Base-by-base conservation (phyloP, 1,140 invertebrate genomes). In the Vollenhovia emeryi region DNA sequence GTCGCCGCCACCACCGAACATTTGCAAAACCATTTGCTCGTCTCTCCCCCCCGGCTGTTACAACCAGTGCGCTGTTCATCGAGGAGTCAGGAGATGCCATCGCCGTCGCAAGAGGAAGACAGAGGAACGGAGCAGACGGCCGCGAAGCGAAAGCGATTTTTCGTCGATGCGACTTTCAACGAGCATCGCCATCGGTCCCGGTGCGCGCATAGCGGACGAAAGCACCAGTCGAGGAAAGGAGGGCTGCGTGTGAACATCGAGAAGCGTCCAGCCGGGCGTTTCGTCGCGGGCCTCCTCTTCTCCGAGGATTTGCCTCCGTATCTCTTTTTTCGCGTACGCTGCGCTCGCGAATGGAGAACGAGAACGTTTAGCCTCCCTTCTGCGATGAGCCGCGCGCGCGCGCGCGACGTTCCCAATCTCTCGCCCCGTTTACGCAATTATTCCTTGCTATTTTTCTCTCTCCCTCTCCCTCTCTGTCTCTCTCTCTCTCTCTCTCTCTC, bases 1-100 rank as follows among this genome's bases (percentile, higher is more conserved):
- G 87, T 92, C 91, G 89, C 85, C 90, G 86, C 87, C 88, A 84
- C 85, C 87, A 89, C 84, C 86, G 78, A 89, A 90, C 85, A 71
- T 91, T 79, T 87, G 84, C 85, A 90, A n/a, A 92, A 91, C 48
- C 87, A 91, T 91, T n/a, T 89, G 87, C 86, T 92, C 92, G 87
- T 92, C 91, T 91, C 92, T 92, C 86, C 87, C 62, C 71, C 78
- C 86, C 85, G 89, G 78, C 90, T 86, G 83, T 86, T 90, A 91
- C 89, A 88, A 88, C 87, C 40, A 86, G 71, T 48, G 75, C 75
- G 69, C 78, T 73, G 78, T 87, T 91, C 85, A 88, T 82, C 89
- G 87, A 89, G 87, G 86, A 89, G 88, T 83, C 80, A 73, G 83
- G 75, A 85, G 33, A 80, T 24, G 69, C 55, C 79, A 66, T 84